Conservation (phyloP, 2,888 invertebrate species). For the Napeogenes inachia region DNA sequence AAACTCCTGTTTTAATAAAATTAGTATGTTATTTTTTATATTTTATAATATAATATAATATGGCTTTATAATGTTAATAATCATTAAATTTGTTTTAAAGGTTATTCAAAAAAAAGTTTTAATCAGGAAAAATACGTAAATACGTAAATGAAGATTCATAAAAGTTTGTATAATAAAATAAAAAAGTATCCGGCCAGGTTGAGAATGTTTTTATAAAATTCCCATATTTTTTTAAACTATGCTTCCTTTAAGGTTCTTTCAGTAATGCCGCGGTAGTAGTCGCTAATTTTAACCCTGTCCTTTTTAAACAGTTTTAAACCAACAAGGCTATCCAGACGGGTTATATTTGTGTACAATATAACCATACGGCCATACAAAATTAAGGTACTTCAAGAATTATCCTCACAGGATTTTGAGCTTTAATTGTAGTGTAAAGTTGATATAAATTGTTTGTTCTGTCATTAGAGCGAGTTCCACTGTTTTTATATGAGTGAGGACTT, state of each 20-base stretch:
- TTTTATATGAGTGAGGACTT: conserved; percentile 18
- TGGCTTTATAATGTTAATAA: no score
- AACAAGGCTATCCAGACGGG: conserved; percentile 47
- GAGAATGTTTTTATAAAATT: background rate
- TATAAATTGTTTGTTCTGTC: conserved; percentile 54
- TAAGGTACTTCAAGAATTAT: conserved; percentile 9
- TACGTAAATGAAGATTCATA: no score
- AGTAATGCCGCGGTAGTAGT: conserved; percentile 64
- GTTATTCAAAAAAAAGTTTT: no score
- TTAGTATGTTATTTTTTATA: no score
- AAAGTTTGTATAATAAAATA: no score
- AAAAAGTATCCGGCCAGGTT: background rate
- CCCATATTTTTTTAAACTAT: conserved; percentile 23
- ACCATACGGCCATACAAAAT: conserved; percentile 9
- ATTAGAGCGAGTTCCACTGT: conserved; percentile 56
- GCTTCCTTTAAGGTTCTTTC: conserved; percentile 43
- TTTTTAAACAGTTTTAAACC: conserved; percentile 58
- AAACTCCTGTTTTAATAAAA: no score
- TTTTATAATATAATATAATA: no score
- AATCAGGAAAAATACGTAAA: no score
- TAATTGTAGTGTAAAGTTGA: conserved; percentile 38
- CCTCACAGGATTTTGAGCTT: conserved; percentile 35
- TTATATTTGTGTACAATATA: conserved; percentile 34
- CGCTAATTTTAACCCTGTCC: conserved; percentile 67
- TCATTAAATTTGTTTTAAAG: no score